Percentiles rank a stretch among this genome's conserved stretches.
phyloP scores from a whole-genome alignment of 2,888 invertebrate species.

The Pterobdella sp. region DNA sequence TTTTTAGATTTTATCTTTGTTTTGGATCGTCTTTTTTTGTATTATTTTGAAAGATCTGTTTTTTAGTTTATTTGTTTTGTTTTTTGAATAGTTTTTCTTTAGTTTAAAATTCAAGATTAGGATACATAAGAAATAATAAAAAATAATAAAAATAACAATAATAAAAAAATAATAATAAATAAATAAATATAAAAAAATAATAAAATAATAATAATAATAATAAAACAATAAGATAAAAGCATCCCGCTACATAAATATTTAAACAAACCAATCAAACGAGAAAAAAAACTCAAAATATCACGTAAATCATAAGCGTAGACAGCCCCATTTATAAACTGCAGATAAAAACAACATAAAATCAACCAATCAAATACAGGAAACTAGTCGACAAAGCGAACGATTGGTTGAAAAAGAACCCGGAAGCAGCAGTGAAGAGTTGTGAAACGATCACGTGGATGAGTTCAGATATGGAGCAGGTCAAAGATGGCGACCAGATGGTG shows the following conservation, averaged over 20 bases:
- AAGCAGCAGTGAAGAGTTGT: slow-evolving; percentile 34
- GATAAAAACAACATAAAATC: not conserved
- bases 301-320: too few species aligned
- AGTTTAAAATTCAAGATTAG: too few species aligned
- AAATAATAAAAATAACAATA: too few species aligned
- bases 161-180: not conserved
- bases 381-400: slow-evolving; percentile 38
- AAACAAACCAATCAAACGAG: not conserved
- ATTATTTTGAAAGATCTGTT: too few species aligned
- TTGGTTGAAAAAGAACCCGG: slow-evolving; percentile 37
- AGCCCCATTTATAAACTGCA: too few species aligned
- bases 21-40: too few species aligned
- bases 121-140: too few species aligned
- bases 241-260: not conserved
- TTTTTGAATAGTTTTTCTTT: too few species aligned
- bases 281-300: not conserved
- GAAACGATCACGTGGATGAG: slow-evolving; percentile 38
- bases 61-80: too few species aligned
- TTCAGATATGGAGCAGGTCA: slow-evolving; percentile 27
- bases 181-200: not conserved
- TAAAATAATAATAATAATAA: not conserved
- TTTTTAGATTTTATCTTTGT: too few species aligned
- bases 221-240: not conserved
- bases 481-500: slow-evolving; percentile 36
- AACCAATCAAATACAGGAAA: slow-evolving; percentile 28